These are phyloP conservation scores for Pampusana beccarii DNA, from an alignment of 2,113 vertebrate genomes.

Conservation along the genomic window DNA sequence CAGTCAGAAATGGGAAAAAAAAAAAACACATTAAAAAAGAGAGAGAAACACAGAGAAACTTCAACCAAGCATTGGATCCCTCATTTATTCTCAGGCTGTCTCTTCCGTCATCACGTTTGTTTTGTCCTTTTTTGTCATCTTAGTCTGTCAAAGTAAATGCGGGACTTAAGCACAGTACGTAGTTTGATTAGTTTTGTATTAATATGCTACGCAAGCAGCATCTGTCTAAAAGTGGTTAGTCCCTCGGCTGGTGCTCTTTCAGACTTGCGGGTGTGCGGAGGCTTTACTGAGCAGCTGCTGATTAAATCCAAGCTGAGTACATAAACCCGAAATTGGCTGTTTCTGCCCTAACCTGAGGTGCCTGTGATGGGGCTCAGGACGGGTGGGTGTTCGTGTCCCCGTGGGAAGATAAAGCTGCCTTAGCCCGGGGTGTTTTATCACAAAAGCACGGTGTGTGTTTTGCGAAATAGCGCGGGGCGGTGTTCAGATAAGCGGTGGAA, in stretches of 20 bases:
- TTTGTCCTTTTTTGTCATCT: neutral
- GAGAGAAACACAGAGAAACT: neutral
- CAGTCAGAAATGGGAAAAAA: neutral
- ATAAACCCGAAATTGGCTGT: neutral
- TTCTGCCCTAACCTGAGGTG: neutral
- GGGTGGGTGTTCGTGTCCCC: neutral
- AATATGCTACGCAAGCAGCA: neutral
- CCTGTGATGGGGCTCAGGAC: neutral
- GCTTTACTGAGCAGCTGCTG: neutral
- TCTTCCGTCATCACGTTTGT: accelerated
- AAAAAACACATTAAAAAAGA: too few species aligned
- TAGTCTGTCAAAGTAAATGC: neutral
- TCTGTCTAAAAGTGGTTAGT: accelerated
- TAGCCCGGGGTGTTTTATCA: neutral
- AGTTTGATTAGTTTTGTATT: neutral
- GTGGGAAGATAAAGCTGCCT: neutral
- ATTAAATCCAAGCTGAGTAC: neutral
- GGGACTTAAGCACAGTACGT: too few species aligned
- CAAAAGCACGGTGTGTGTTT: neutral
- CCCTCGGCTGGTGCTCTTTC: neutral
- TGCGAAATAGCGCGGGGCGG: neutral
- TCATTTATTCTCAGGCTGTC: neutral
- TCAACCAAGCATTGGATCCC: neutral
- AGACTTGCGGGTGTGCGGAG: neutral
- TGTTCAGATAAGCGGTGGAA: neutral